Evolutionary conservation across 1,140 invertebrate genomes (phyloP).

Genomic region (Pogonognathellus flavescens): DNA sequence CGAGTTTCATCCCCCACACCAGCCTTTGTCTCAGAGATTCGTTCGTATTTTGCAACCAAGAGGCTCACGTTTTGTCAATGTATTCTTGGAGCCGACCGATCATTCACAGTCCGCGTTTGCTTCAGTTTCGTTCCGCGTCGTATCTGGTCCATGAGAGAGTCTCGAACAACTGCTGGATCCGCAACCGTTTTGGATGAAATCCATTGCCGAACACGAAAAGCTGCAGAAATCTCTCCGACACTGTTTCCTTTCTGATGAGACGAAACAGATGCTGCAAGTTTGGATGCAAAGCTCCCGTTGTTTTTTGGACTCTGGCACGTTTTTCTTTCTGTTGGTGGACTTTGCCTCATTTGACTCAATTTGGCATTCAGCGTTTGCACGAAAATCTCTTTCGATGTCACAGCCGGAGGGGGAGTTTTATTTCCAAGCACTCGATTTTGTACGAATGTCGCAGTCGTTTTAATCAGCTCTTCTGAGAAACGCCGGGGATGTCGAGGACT

Average conservation of each 20-base stretch:
- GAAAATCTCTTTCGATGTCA: conserved; percentile 67
- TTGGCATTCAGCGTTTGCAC: conserved; percentile 68
- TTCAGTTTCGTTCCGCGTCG: conserved; percentile 84
- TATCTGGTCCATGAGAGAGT: conserved; percentile 90
- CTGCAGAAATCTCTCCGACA: conserved; percentile 66
- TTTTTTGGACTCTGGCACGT: conserved; percentile 40
- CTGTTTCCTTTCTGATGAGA: conserved; percentile 65
- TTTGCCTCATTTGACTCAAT: conserved; percentile 65
- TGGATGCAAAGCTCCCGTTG: conserved; percentile 64
- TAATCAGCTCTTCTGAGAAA: conserved; percentile 65
- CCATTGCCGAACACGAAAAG: conserved; percentile 79
- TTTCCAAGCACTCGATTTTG: conserved; percentile 61
- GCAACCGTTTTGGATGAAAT: conserved; percentile 73
- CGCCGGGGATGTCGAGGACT: conserved; percentile 57
- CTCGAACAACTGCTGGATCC: conserved; percentile 74
- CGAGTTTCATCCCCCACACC: conserved; percentile 16
- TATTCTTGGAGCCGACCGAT: conserved; percentile 80
- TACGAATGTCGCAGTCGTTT: conserved; percentile 65
- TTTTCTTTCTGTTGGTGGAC: conserved; percentile 54
- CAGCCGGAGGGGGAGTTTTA: conserved; percentile 60
- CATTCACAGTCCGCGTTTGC: conserved; percentile 78
- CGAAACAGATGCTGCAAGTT: conserved; percentile 61
- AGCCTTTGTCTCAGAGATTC: conserved; percentile 34
- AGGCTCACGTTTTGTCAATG: conserved; percentile 71
- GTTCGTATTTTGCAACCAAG: conserved; percentile 66